These are phyloP conservation scores for Teinopalpus imperialis DNA, from an alignment of 2,888 invertebrate genomes.

Conservation along the genomic window DNA sequence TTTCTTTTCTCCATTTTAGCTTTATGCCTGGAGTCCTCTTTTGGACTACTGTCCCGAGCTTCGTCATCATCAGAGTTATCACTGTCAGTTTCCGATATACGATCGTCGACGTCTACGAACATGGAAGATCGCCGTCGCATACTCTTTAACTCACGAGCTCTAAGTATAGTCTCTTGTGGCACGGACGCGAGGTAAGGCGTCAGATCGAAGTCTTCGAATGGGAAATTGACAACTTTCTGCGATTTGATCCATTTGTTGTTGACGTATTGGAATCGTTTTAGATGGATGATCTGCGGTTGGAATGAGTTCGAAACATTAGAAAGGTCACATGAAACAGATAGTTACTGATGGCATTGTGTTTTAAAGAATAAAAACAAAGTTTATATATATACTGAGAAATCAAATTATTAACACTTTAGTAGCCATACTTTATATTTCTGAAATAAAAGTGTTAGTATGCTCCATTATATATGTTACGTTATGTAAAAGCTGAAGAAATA, in stretches of 20 bases:
- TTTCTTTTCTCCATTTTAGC: conserved; percentile 21
- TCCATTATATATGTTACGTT: no score
- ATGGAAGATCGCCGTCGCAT: conserved; percentile 36
- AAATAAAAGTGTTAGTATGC: no score
- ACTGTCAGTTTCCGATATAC: conserved; percentile 50
- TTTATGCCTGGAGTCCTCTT: conserved; percentile 25
- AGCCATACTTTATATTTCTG: no score
- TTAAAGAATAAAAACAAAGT: no score
- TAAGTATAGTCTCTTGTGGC: conserved; percentile 87
- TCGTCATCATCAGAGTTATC: conserved; percentile 38
- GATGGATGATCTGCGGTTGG: conserved; percentile 91
- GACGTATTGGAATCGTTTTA: conserved; percentile 95
- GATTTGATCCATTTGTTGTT: conserved; percentile 97
- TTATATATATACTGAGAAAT: no score
- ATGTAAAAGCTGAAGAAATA: no score
- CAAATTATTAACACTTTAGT: no score
- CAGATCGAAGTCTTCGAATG: conserved; percentile 92
- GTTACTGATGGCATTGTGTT: no score
- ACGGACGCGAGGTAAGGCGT: conserved; percentile 92
- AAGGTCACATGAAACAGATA: no score
- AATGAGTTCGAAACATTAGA: no score
- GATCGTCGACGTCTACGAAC: conserved; percentile 40
- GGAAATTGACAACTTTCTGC: conserved; percentile 95
- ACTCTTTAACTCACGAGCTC: conserved; percentile 81
- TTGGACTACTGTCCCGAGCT: conserved; percentile 14